Evolutionary conservation across 2,113 vertebrate genomes (phyloP).

Genomic region (Oxyura jamaicensis): DNA sequence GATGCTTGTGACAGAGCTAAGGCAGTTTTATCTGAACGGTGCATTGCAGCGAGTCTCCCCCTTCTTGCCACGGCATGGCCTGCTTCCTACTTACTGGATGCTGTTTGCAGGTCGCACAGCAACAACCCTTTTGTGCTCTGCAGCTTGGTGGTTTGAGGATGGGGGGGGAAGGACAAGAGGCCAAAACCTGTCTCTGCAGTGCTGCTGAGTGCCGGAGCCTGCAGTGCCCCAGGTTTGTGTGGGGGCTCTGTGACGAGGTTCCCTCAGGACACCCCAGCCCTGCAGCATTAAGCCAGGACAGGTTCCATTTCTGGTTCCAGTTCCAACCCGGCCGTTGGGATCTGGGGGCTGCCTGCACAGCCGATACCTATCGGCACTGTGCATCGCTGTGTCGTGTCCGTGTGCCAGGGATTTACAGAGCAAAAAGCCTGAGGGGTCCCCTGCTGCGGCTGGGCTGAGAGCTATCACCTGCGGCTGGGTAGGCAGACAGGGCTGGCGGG

Average conservation of each 20-base stretch:
- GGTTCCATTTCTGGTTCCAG: not conserved
- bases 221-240: not conserved
- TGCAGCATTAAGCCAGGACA: not conserved
- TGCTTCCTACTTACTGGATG: not conserved
- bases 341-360: not conserved
- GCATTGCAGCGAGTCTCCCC: not conserved
- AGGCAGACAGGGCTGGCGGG: not conserved
- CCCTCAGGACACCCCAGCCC: not conserved
- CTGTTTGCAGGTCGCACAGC: not conserved
- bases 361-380: not conserved
- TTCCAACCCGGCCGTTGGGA: too few species aligned
- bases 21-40: not conserved
- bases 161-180: accelerated
- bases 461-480: not conserved
- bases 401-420: accelerated
- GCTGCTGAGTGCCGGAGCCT: not conserved
- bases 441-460: not conserved
- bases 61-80: not conserved
- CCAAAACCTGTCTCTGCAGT: not conserved
- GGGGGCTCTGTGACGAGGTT: not conserved
- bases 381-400: too few species aligned
- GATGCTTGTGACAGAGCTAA: not conserved
- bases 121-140: not conserved
- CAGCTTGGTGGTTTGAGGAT: not conserved
- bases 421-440: accelerated